A percentile compares a stretch with the other conserved stretches of the same genome.
Evolutionary conservation across 2,797 vertebrate genomes (phyloP).

Genomic region (Clamator glandarius): DNA sequence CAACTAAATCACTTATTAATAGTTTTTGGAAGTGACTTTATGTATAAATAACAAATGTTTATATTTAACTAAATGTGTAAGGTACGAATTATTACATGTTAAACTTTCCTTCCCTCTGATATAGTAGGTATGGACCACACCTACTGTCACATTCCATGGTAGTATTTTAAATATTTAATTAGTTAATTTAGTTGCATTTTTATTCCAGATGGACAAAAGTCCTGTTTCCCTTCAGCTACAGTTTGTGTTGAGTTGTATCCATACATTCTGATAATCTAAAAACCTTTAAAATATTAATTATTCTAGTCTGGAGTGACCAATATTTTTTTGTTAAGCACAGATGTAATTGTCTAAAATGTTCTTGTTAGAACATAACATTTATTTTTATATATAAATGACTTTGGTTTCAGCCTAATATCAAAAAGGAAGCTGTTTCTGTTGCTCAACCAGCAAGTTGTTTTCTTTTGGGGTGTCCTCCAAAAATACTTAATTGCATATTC

Average conservation of each 20-base stretch:
- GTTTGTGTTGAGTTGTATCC: constrained; percentile 81
- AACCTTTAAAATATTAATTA: constrained; percentile 79
- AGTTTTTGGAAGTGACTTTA: constrained; percentile 85
- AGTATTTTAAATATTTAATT: constrained; percentile 80
- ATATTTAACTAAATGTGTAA: constrained; percentile 87
- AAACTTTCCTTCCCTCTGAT: constrained; percentile 75
- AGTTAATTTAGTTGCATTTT: constrained; percentile 77
- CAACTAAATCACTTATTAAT: constrained; percentile 85
- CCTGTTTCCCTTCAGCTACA: constrained; percentile 75
- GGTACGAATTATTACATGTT: constrained; percentile 82
- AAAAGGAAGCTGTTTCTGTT: constrained; percentile 79
- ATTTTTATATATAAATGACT: constrained; percentile 82
- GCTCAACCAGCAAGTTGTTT: constrained; percentile 96
- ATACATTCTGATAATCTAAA: constrained; percentile 81
- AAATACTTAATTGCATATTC: constrained; percentile 71
- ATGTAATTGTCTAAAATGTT: constrained; percentile 82
- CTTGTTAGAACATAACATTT: constrained; percentile 80
- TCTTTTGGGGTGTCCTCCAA: constrained; percentile 78
- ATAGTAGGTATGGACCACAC: constrained; percentile 74
- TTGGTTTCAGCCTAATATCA: constrained; percentile 77
- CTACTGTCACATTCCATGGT: constrained; percentile 82
- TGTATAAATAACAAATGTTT: constrained; percentile 89
- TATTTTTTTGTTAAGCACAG: constrained; percentile 83
- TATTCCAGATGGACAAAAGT: constrained; percentile 75
- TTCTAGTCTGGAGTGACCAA: constrained; percentile 83